Conservation (phyloP, 2,888 invertebrate genomes). For the Drosophila paranaensis region DNA sequence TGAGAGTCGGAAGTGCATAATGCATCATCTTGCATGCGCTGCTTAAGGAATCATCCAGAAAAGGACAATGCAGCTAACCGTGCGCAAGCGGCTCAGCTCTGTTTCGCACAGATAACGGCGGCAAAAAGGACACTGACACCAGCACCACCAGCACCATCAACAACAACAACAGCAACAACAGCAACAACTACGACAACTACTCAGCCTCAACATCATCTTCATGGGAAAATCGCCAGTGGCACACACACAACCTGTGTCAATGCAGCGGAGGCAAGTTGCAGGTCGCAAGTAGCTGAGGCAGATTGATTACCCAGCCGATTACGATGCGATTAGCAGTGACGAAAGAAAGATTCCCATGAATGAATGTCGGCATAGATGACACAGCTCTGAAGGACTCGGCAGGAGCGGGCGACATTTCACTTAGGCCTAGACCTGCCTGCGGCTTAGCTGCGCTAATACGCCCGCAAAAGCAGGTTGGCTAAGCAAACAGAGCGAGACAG, state of each 20-base stretch:
- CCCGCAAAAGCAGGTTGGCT: conserved; percentile 65
- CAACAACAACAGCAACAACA: not conserved
- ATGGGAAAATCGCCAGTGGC: conserved; percentile 52
- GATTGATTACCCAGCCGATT: conserved; percentile 77
- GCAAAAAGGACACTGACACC: conserved; percentile 77
- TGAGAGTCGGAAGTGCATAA: conserved; percentile 70
- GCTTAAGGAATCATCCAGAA: conserved; percentile 54
- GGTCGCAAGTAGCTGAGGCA: conserved; percentile 31
- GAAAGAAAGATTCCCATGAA: conserved; percentile 62
- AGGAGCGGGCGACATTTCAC: conserved; percentile 33
- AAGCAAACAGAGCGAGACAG: conserved; percentile 23
- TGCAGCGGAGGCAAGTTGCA: conserved; percentile 70
- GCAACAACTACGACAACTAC: too few relatives aligned
- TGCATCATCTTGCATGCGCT: conserved; percentile 71
- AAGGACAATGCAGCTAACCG: conserved; percentile 81
- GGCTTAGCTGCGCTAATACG: conserved; percentile 65
- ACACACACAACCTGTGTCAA: conserved; percentile 74
- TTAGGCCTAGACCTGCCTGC: conserved; percentile 53
- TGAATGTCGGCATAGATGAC: conserved; percentile 61
- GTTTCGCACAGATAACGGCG: conserved; percentile 76
- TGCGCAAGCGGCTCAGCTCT: conserved; percentile 82
- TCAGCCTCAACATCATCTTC: conserved; percentile 22
- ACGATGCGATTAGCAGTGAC: conserved; percentile 55
- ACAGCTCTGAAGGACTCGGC: conserved; percentile 11
- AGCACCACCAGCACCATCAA: conserved; percentile 4